Percentiles rank a stretch among this genome's conserved stretches.
Evolutionary conservation across 2,113 vertebrate genomes (phyloP).

Genomic region (Thunnus maccoyii): DNA sequence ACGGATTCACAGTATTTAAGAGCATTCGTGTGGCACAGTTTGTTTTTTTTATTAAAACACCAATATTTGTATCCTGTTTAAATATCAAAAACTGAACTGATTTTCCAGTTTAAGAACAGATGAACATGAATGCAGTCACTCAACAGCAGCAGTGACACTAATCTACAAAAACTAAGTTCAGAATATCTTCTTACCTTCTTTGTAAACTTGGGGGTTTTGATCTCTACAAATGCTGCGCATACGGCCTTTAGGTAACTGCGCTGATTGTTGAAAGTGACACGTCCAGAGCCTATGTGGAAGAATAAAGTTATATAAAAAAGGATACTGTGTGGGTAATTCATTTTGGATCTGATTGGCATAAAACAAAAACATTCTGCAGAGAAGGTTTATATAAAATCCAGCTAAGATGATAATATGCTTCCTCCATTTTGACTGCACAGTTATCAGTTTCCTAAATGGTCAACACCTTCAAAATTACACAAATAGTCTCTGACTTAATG

Average conservation of each 20-base stretch:
- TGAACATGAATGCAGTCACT: too few relatives aligned
- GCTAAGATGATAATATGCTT: background rate
- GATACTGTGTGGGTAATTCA: background rate
- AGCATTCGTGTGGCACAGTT: too few relatives aligned
- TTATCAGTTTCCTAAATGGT: too few relatives aligned
- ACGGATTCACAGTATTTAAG: too few relatives aligned
- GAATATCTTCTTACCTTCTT: constrained; percentile 89
- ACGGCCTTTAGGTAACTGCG: constrained; percentile 98
- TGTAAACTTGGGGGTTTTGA: constrained; percentile 99
- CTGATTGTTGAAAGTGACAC: constrained; percentile 99
- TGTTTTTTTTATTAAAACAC: too few relatives aligned
- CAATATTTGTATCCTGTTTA: too few relatives aligned
- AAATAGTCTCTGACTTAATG: too few relatives aligned
- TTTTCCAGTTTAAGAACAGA: too few relatives aligned
- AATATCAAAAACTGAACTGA: too few relatives aligned
- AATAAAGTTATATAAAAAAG: background rate
- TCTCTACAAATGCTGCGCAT: constrained; percentile 96
- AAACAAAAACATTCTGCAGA: background rate
- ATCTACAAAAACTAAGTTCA: background rate
- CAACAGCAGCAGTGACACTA: background rate
- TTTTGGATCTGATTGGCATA: background rate
- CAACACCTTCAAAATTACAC: too few relatives aligned
- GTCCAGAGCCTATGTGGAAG: constrained; percentile 90
- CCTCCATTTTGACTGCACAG: too few relatives aligned
- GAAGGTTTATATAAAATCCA: background rate